Evolutionary conservation across 1,140 invertebrate species (phyloP), one percentile per base, ranked within the genome.

Genomic region (Penaeus japonicus): DNA sequence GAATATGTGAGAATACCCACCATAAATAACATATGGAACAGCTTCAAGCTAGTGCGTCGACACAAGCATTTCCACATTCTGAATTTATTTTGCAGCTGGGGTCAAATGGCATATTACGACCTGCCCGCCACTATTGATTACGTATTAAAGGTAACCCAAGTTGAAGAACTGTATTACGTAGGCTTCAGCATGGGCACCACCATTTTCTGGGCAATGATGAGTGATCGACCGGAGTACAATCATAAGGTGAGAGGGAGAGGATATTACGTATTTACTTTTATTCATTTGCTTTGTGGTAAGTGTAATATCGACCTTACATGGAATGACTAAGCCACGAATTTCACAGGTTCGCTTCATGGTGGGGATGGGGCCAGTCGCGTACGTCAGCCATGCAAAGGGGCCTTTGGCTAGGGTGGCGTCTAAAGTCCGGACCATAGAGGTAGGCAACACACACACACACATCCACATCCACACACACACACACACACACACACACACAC

Each of bases 91-190:
- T 88, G 35, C 91, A 95, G 95, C 65, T 97, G 95, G 91, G 95
- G 97, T 87, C 96, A 97, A 92, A 96, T 97, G 93, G 96, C 95
- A 54, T 92, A 94, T 54, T 94, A 94, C 89, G 96, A 97, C 91
- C 87, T 96, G 27, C 95, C 96, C 53, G 94, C 95, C 0, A 94
- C 94, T 91, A 94, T 96, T n/a, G 94, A 96, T 90, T 94, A 94
- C 87, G 93, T 95, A 5, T 89, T 96, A 30, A 93, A 94, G 22
- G 90, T 92, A 17, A 96, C 96, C 0, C 93, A 93, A 4, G 92
- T 93, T 83, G 89, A 93, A 27, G 92, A 94, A 86, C 90, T 97
- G 0, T 94, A 94, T 90, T 96, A 96, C 89, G 93, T 95, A 22
- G 95, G 94, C 1, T 94, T 95, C 91, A 95, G 95, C 0, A 93